phyloP scores from a whole-genome alignment of 2,797 vertebrate species.

The Tangara arthus region DNA sequence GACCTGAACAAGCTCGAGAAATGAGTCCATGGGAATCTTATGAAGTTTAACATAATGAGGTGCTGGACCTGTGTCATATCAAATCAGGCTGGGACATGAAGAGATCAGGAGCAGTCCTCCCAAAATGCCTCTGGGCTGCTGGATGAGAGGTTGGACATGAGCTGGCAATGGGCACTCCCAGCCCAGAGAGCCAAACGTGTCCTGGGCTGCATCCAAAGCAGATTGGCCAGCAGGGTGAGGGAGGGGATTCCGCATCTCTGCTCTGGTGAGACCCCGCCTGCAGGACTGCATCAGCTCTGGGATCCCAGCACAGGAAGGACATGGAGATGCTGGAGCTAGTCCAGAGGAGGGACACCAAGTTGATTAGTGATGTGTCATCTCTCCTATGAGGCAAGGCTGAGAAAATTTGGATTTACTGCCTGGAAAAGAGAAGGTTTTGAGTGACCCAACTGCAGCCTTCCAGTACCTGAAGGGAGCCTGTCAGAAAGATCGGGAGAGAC shows the following conservation, averaged over 20 bases:
- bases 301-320: background rate
- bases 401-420: background rate
- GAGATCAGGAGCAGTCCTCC: background rate
- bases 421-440: background rate
- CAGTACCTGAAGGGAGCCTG: background rate
- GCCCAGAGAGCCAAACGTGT: fast-evolving
- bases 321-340: fast-evolving
- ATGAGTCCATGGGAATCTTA: background rate
- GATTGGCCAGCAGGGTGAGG: fast-evolving
- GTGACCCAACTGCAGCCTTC: background rate
- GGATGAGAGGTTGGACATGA: background rate
- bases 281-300: background rate
- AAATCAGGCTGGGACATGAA: background rate
- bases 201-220: background rate
- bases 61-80: background rate
- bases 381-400: background rate
- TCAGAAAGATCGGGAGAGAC: background rate
- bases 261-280: background rate
- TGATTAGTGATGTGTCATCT: background rate
- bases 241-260: background rate
- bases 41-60: background rate
- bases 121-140: background rate
- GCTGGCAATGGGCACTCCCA: fast-evolving
- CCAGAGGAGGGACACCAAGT: background rate
- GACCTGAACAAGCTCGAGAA: background rate